Evolutionary conservation across 2,888 invertebrate species (phyloP), one percentile per base, ranked within the genome.

Genomic region (Gymnocheta viridis): DNA sequence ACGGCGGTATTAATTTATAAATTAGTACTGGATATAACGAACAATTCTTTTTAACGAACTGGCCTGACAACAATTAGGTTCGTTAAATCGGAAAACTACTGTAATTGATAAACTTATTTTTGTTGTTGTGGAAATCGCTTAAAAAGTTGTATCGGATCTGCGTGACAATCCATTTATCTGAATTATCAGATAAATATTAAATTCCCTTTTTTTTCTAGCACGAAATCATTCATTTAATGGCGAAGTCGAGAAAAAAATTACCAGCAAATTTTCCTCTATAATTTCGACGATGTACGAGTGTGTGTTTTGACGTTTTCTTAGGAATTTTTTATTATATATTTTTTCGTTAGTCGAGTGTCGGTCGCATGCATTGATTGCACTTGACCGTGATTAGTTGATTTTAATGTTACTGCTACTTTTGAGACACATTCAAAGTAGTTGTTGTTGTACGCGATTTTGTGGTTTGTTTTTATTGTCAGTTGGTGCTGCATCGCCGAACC

Each of bases 301-400:
- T 54, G 17, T 35, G 51, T 74, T 70, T 49, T 22, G 32, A 24
- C 19, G n/a, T 64, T 64, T 69, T 64, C 22, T 6, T 29, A 76
- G 29, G 35, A 67, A 64, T 74, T 49, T 58, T 56, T 58, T 51
- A 44, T 22, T 29, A 5, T 32, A 7, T 60, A 38, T 19, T 29
- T 19, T 58, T 17, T 51, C 0, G 29, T 32, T 54, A 44, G 35
- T 77, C 54, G 72, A 62, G 67, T 80, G 84, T 84, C 84, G n/a
- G n/a, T n/a, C n/a, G n/a, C n/a, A n/a, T n/a, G 64, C 77, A 72
- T 82, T 27, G 69, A 76, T 77, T 86, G 85, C 86, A 85, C 85
- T 86, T 86, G 86, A 86, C 82, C 86, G 80, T 85, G 82, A 85
- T 79, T 84, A 81, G 72, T 72, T 76, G 72, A 38, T 69, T 81